phyloP scores from a whole-genome alignment of 2,113 vertebrate species.

The Monarcha castaneiventris region DNA sequence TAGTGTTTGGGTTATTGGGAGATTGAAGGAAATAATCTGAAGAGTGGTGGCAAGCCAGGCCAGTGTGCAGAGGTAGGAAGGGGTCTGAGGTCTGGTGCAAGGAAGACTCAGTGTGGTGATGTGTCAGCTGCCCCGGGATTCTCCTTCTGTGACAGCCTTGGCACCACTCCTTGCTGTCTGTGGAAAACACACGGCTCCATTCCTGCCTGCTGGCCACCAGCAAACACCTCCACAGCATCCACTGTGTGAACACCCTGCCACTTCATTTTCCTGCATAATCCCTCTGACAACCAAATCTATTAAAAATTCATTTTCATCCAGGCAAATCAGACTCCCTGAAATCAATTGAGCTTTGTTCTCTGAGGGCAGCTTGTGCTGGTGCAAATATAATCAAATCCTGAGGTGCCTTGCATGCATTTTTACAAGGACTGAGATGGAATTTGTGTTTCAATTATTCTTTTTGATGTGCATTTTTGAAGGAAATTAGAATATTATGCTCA shows the following conservation, averaged over 20 bases:
- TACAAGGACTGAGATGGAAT: background rate
- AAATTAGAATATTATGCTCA: slow-evolving; percentile 13
- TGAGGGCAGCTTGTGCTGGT: slow-evolving; percentile 8
- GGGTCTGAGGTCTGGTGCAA: background rate
- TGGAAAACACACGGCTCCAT: fast-evolving
- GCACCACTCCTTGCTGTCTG: background rate
- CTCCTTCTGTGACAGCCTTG: background rate
- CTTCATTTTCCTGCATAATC: background rate
- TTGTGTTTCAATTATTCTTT: slow-evolving; percentile 31
- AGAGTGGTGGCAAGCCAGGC: background rate
- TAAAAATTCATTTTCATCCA: slow-evolving; percentile 43
- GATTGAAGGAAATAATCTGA: background rate
- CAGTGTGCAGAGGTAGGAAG: background rate
- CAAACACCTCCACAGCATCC: background rate
- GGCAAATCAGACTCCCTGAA: background rate
- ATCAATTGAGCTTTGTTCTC: slow-evolving; percentile 39
- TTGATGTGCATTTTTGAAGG: slow-evolving; percentile 10
- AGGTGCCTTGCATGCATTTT: slow-evolving; percentile 19
- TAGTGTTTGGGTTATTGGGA: background rate
- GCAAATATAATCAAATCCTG: slow-evolving; percentile 23
- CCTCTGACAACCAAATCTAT: slow-evolving; percentile 18
- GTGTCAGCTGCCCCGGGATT: background rate
- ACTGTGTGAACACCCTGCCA: background rate
- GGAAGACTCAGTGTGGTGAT: background rate
- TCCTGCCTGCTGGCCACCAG: background rate